Evolutionary conservation across 2,113 vertebrate species (phyloP).

Genomic region (Trinectes maculatus): DNA sequence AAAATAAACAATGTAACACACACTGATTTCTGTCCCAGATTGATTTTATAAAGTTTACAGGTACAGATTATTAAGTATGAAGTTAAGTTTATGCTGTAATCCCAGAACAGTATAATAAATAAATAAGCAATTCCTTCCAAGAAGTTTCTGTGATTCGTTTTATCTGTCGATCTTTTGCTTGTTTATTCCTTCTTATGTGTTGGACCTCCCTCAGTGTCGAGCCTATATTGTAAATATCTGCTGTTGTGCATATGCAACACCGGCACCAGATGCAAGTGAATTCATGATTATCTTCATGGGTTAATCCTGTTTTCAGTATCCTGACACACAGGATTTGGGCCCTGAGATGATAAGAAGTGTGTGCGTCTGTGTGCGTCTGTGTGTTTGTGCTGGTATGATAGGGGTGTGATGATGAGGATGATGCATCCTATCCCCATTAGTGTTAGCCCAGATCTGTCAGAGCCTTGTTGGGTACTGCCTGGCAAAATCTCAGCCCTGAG

Average conservation of each 20-base stretch:
- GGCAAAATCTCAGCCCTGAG: slow-evolving; percentile 68
- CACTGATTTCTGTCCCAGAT: no score
- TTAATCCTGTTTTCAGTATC: slow-evolving; percentile 43
- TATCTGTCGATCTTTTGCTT: slow-evolving; percentile 7
- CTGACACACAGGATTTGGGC: slow-evolving; percentile 20
- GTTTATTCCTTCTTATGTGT: slow-evolving; percentile 13
- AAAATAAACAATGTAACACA: no score
- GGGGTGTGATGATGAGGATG: slow-evolving; percentile 63
- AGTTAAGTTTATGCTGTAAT: no score
- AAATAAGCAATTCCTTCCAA: no score
- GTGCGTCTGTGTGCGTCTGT: slow-evolving; percentile 8
- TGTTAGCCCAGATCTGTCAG: slow-evolving; percentile 84
- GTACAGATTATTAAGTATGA: no score
- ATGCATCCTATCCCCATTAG: slow-evolving; percentile 78
- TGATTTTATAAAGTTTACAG: no score
- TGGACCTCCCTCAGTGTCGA: slow-evolving; percentile 29
- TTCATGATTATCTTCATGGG: slow-evolving; percentile 43
- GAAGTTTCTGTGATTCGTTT: no score
- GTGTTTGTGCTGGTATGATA: slow-evolving; percentile 35
- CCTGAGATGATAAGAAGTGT: slow-evolving; percentile 26
- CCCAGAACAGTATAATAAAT: no score
- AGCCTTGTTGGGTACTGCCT: slow-evolving; percentile 67
- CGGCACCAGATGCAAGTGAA: slow-evolving; percentile 50
- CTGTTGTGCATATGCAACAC: slow-evolving; percentile 31
- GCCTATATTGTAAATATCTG: slow-evolving; percentile 24